These are phyloP conservation scores for Sycophila sp. DNA, from an alignment of 1,140 invertebrate species.

Conservation along the genomic window DNA sequence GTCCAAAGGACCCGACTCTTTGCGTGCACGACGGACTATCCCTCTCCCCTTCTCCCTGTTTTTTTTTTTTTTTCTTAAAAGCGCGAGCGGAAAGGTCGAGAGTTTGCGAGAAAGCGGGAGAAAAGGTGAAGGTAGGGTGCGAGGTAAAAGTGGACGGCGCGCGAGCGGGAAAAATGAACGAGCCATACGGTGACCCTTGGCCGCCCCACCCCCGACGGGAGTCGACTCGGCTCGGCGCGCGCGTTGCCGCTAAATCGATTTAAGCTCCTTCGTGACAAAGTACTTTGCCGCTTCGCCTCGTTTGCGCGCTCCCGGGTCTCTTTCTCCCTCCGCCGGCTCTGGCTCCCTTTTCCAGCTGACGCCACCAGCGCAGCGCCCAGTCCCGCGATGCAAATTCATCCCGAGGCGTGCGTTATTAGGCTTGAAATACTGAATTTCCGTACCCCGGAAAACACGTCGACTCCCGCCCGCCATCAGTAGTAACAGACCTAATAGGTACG, in stretches of 20 bases:
- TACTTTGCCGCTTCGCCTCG: not conserved
- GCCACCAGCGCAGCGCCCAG: not conserved
- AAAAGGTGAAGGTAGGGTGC: not conserved
- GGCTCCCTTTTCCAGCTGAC: not conserved
- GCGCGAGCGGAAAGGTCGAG: not conserved
- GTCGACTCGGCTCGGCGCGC: not conserved
- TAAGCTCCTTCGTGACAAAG: conserved; percentile 37
- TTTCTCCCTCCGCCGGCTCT: not conserved
- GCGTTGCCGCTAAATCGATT: conserved; percentile 27
- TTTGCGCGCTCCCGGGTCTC: not conserved
- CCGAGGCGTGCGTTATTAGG: conserved; percentile 36
- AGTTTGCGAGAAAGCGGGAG: not conserved
- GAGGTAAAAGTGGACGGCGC: not conserved
- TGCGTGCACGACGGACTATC: too few relatives aligned
- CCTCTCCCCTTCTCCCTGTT: too few relatives aligned
- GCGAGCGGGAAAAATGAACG: not conserved
- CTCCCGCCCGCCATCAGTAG: not conserved
- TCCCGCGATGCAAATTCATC: conserved; percentile 25
- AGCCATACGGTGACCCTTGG: too few relatives aligned
- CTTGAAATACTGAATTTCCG: conserved; percentile 47
- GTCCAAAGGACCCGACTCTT: too few relatives aligned
- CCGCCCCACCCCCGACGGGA: too few relatives aligned
- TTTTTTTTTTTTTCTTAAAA: too few relatives aligned
- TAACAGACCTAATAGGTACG: too few relatives aligned
- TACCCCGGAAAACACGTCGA: not conserved